Conservation (phyloP, 2,797 vertebrate genomes). For the Ibycter americanus region DNA sequence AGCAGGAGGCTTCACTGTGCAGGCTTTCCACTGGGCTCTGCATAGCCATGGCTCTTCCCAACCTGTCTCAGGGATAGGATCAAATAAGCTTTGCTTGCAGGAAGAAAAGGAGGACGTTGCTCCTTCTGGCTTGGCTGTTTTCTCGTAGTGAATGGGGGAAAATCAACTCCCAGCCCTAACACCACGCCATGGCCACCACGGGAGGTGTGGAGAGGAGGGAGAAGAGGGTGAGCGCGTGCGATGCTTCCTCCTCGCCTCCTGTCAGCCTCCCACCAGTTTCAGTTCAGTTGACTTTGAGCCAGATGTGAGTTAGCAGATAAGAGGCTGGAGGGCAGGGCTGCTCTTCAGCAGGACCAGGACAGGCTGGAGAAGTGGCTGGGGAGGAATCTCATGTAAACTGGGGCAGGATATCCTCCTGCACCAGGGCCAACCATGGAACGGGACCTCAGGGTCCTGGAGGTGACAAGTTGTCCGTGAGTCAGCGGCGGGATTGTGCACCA, state of each 20-base stretch:
- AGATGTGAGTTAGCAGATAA: neutral
- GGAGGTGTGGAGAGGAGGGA: neutral
- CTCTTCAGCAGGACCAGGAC: neutral
- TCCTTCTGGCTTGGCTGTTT: neutral
- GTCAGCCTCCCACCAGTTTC: neutral
- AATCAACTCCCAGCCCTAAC: neutral
- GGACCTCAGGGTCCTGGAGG: neutral
- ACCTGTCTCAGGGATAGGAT: neutral
- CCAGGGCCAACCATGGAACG: neutral
- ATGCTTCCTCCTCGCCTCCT: neutral
- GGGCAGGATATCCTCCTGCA: neutral
- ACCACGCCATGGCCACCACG: rapidly evolving
- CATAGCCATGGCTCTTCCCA: neutral
- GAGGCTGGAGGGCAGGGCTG: neutral
- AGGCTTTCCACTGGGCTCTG: neutral
- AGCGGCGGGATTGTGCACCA: neutral
- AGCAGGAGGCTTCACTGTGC: neutral
- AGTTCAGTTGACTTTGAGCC: neutral
- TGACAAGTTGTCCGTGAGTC: neutral
- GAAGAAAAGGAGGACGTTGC: neutral
- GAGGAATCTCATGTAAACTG: too few species aligned
- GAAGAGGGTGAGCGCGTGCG: rapidly evolving
- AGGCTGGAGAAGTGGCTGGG: rapidly evolving
- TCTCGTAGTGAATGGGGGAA: neutral
- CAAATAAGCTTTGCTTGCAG: neutral